These are phyloP conservation scores for Uria lomvia DNA, from an alignment of 2,113 vertebrate species.

Conservation along the genomic window DNA sequence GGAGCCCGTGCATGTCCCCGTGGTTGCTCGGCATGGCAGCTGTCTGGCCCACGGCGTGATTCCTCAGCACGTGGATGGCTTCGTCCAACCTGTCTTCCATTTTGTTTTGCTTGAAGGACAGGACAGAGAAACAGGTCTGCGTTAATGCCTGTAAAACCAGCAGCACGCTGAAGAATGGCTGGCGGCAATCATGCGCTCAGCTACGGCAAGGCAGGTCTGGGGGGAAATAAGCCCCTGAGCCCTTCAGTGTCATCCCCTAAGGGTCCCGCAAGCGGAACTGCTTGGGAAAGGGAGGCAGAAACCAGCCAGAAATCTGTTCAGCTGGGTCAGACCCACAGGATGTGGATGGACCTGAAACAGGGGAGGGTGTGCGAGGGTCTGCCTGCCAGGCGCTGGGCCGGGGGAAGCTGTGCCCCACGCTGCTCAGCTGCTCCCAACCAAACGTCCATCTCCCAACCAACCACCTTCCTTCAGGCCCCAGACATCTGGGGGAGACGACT, in stretches of 20 bases:
- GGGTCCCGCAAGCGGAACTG: neutral
- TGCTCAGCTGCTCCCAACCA: neutral
- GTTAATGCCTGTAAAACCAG: neutral
- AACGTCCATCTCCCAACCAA: rapidly evolving
- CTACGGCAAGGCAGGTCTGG: neutral
- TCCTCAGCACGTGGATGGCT: constrained; percentile 95
- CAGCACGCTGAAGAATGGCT: neutral
- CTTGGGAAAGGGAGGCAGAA: neutral
- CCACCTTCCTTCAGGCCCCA: neutral
- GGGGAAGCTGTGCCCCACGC: neutral
- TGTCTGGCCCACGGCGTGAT: constrained; percentile 89
- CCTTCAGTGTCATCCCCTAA: neutral
- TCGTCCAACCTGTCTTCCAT: constrained; percentile 97
- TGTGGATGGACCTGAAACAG: rapidly evolving
- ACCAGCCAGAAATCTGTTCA: neutral
- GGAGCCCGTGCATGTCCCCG: constrained; percentile 84
- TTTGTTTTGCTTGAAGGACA: constrained; percentile 84
- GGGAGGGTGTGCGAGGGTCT: neutral
- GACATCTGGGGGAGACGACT: rapidly evolving
- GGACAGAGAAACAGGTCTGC: neutral
- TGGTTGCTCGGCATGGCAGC: constrained; percentile 71
- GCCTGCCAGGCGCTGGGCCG: neutral
- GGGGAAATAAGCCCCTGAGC: neutral
- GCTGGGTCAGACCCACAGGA: neutral
- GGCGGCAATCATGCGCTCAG: neutral